Evolutionary conservation across 2,797 vertebrate genomes (phyloP).

Genomic region (Paramormyrops hopkinsi): DNA sequence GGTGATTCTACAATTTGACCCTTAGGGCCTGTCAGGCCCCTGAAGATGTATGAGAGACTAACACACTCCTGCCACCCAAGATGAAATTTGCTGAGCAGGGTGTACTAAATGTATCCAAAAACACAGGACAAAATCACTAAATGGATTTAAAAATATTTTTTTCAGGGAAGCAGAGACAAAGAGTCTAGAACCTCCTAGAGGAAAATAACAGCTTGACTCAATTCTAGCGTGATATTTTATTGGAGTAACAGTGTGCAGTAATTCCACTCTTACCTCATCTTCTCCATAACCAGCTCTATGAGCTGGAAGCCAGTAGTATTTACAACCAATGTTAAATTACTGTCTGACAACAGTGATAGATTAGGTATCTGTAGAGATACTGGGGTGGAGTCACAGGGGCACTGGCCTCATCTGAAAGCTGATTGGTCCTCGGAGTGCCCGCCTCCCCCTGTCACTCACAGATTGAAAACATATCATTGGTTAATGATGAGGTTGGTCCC

Average conservation of each 20-base stretch:
- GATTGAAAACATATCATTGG: not conserved
- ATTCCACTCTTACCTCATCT: not conserved
- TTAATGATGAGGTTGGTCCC: not conserved
- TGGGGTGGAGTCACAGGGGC: not conserved
- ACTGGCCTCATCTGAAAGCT: not conserved
- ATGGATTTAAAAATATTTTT: not conserved
- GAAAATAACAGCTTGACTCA: not conserved
- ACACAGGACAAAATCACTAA: not conserved
- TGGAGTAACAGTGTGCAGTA: not conserved
- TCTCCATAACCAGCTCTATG: not conserved
- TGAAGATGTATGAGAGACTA: not conserved
- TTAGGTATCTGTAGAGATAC: not conserved
- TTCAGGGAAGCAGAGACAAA: not conserved
- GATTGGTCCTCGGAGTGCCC: not conserved
- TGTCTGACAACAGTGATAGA: not conserved
- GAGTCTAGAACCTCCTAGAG: not conserved
- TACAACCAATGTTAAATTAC: constrained; percentile 5
- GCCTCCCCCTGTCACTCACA: not conserved
- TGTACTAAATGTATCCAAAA: not conserved
- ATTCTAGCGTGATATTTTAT: not conserved
- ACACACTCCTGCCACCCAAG: not conserved
- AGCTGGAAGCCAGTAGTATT: not conserved
- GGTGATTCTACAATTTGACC: not conserved
- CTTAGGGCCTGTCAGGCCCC: not conserved
- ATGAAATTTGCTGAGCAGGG: not conserved